phyloP scores from a whole-genome alignment of 2,113 vertebrate species.

The Calyptomena viridis region DNA sequence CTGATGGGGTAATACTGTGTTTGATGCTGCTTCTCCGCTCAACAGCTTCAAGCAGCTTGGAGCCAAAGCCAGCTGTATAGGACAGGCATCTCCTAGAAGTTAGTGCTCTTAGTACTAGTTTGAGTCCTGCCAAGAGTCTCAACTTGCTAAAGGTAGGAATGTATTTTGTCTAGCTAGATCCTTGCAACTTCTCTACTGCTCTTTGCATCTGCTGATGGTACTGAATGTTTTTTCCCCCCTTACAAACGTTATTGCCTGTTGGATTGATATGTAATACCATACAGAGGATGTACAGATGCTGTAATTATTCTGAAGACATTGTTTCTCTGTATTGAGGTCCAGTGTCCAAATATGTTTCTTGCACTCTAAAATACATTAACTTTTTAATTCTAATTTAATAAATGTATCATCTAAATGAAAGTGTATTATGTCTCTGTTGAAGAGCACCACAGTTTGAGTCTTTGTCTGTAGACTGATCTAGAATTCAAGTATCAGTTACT shows the following conservation, averaged over 20 bases:
- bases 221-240: not conserved
- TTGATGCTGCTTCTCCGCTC: conserved; percentile 14
- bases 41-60: conserved; percentile 28
- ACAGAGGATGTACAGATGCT: conserved; percentile 40
- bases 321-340: conserved; percentile 37
- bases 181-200: conserved; percentile 46
- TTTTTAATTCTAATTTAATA: conserved; percentile 78
- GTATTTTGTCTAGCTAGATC: conserved; percentile 65
- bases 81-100: conserved; percentile 34
- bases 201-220: conserved; percentile 55
- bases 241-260: conserved; percentile 41
- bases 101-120: conserved; percentile 22
- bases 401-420: conserved; percentile 58
- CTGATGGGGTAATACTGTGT: not conserved
- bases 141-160: conserved; percentile 40
- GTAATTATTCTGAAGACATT: conserved; percentile 33
- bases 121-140: conserved; percentile 17
- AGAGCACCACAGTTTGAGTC: not conserved
- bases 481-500: not conserved
- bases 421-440: conserved; percentile 10
- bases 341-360: conserved; percentile 57
- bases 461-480: not conserved
- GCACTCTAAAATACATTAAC: conserved; percentile 67
- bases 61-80: conserved; percentile 15
- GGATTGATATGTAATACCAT: conserved; percentile 42